Base-by-base conservation (phyloP, 2,113 vertebrate species). In the Amphilophus citrinellus region DNA sequence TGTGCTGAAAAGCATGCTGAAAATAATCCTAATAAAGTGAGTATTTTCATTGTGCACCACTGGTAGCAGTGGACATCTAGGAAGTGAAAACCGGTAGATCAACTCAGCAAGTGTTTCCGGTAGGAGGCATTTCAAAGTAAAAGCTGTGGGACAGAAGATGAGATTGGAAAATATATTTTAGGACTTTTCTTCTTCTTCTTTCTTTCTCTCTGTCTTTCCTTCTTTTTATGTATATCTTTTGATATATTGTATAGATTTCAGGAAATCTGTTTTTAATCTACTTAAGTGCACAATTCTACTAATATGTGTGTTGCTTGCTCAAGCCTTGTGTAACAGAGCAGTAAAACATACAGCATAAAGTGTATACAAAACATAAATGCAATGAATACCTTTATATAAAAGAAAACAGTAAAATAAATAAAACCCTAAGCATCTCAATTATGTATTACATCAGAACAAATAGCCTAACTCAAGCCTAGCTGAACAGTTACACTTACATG, bases 51-150 rank as follows among this genome's bases (percentile, higher is more conserved):
- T 20, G 68, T 93, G 80, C 44, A 80, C 15, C 35, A 32, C 32
- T 62, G 73, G 18, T 76, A 77, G 68, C 84, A 76, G 83, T 88
- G 14, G 1, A 80, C 24, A 80, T 30, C 39, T 7, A 82, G 88
- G 88, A 89, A 89, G 65, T 83, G 42, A 42, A 83, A 61, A 77
- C 60, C 35, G 57, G 44, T 30, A 6, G 30, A 30, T 11, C 80
- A 71, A 35, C n/a, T 86, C 71, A 57, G 14, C 2, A 15, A 68
- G 0, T 6, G 7, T 73, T 94, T 92, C 90, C 90, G 58, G 58
- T 81, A 2, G 1, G 0, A 1, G 1, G n/a, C 0, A 8, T 87
- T 89, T 94, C 94, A 95, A 80, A 93, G 90, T 95, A 96, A 95
- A 91, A 30, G 82, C 32, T 20, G 20, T 0, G 0, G 0, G 2